Conservation (phyloP, 2,113 vertebrate genomes). For the Mus spicilegus region DNA sequence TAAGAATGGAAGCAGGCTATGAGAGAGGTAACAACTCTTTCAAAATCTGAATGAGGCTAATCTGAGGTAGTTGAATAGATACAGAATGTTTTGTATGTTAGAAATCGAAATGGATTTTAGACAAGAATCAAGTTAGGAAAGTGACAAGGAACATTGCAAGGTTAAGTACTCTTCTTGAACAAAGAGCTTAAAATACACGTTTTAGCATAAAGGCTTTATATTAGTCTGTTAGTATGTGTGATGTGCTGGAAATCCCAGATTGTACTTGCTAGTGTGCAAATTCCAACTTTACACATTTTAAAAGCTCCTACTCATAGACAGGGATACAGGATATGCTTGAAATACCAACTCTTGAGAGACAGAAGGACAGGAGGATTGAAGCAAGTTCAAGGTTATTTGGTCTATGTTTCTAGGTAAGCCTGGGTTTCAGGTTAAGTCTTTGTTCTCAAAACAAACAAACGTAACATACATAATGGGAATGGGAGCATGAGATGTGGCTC, state of each 20-base stretch:
- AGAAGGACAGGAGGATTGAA: not conserved
- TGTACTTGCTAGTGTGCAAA: not conserved
- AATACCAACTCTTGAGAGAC: not conserved
- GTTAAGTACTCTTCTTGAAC: not conserved
- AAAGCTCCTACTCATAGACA: not conserved
- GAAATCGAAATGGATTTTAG: not conserved
- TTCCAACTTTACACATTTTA: not conserved
- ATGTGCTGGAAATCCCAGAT: not conserved
- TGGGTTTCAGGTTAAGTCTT: not conserved
- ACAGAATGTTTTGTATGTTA: not conserved
- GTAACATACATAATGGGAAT: not conserved
- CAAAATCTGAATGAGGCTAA: slow-evolving; percentile 28
- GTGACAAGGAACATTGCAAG: not conserved
- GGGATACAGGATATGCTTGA: not conserved
- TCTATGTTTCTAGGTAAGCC: not conserved
- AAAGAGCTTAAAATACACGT: not conserved
- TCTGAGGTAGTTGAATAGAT: not conserved
- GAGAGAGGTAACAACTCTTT: not conserved
- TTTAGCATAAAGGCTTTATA: not conserved
- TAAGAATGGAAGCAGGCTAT: not conserved
- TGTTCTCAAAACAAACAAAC: not conserved
- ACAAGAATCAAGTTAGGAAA: not conserved
- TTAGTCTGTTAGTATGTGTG: not conserved
- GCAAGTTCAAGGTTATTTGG: not conserved
- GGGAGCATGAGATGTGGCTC: not conserved